phyloP scores from a whole-genome alignment of 2,888 invertebrate species.

The Mesorhabditis belari region DNA sequence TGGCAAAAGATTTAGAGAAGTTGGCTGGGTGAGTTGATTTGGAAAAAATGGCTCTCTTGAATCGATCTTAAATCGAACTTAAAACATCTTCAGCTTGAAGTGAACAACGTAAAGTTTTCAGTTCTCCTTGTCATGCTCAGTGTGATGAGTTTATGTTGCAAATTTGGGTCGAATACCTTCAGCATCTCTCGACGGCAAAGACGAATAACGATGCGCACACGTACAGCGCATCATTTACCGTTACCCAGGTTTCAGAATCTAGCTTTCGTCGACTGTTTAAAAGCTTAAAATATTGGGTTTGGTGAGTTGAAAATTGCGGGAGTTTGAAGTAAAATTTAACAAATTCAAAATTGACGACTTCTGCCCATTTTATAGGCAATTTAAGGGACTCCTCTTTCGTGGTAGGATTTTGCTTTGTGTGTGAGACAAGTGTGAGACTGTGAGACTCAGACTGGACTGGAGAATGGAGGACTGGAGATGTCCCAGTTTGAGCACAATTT shows the following conservation, averaged over 20 bases:
- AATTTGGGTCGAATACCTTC: conserved; percentile 43
- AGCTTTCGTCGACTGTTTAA: not conserved
- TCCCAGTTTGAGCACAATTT: too few relatives aligned
- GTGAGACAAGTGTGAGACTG: too few relatives aligned
- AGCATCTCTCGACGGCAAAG: conserved; percentile 28
- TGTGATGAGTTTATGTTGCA: conserved; percentile 39
- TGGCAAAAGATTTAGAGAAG: conserved; percentile 40
- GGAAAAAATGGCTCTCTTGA: not conserved
- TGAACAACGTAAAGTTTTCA: conserved; percentile 2
- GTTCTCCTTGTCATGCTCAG: conserved; percentile 28
- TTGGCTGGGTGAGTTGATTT: conserved; percentile 24
- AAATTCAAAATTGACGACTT: not conserved
- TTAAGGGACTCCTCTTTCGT: too few relatives aligned
- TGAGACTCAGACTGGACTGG: too few relatives aligned
- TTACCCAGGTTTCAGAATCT: conserved; percentile 21
- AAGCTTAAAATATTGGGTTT: too few relatives aligned
- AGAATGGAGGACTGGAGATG: too few relatives aligned
- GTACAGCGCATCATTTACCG: conserved; percentile 40
- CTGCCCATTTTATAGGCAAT: too few relatives aligned
- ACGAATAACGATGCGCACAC: conserved; percentile 31
- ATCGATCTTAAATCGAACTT: not conserved
- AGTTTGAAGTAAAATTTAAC: not conserved
- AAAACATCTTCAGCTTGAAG: not conserved
- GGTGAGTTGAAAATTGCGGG: too few relatives aligned
- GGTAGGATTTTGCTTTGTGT: too few relatives aligned